Percentiles rank a stretch among this genome's conserved stretches.
Evolutionary conservation across 2,113 vertebrate species (phyloP).

Genomic region (Gila orcuttii): DNA sequence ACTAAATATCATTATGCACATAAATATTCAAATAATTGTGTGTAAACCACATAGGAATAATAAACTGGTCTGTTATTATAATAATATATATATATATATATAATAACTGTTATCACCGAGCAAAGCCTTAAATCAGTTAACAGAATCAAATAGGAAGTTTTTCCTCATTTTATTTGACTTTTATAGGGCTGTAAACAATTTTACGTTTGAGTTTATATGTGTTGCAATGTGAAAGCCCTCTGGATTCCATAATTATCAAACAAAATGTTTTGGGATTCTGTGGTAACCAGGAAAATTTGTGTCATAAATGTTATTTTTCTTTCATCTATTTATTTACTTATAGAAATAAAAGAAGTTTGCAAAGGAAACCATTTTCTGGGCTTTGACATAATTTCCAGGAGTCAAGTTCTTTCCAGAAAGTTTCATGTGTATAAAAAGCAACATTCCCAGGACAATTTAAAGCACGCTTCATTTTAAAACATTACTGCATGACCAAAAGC

Average conservation of each 20-base stretch:
- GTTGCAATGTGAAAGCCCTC: slow-evolving; percentile 40
- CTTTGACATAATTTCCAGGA: background rate
- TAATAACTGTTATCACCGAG: slow-evolving; percentile 28
- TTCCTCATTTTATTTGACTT: slow-evolving; percentile 16
- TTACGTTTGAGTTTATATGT: slow-evolving; percentile 41
- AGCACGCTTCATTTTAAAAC: background rate
- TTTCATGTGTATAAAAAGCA: background rate
- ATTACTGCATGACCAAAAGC: background rate
- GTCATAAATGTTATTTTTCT: background rate
- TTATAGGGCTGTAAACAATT: slow-evolving; percentile 29
- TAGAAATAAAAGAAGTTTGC: background rate
- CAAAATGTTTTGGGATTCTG: slow-evolving; percentile 28
- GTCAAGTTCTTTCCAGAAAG: background rate
- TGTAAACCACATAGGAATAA: slow-evolving; percentile 7
- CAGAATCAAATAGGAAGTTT: slow-evolving; percentile 43
- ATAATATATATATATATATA: background rate
- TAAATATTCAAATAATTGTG: background rate
- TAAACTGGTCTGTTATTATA: background rate
- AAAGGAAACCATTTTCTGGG: background rate
- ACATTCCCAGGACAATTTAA: background rate
- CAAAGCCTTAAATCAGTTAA: slow-evolving; percentile 28
- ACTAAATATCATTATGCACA: background rate
- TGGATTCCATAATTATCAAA: slow-evolving; percentile 43
- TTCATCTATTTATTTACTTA: background rate
- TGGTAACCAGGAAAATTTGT: background rate